Evolutionary conservation across 1,140 invertebrate genomes (phyloP).

Genomic region (Bradynema listronoti): DNA sequence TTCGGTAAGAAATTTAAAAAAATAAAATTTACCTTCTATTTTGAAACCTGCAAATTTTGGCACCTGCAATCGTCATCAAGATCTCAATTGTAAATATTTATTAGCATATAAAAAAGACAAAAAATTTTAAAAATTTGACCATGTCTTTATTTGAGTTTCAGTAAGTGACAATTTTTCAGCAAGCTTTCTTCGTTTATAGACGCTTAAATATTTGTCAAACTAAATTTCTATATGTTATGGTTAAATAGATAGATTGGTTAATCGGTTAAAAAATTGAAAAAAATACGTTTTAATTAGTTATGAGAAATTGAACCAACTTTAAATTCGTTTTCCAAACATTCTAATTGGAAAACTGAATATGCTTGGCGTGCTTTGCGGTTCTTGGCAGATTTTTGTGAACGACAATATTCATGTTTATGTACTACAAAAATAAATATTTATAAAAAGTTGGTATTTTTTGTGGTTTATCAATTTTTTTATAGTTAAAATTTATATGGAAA

Average conservation of each 20-base stretch:
- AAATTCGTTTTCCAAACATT: constrained; percentile 81
- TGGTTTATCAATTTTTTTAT: background rate
- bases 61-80: too few relatives aligned
- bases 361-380: constrained; percentile 87
- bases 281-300: too few relatives aligned
- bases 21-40: background rate
- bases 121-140: too few relatives aligned
- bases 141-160: constrained; percentile 93
- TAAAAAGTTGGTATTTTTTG: background rate
- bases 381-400: constrained; percentile 74
- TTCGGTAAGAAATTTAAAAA: constrained; percentile 3
- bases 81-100: too few relatives aligned
- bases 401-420: constrained; percentile 69
- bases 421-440: too few relatives aligned
- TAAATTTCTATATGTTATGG: constrained; percentile 48
- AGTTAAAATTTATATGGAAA: too few relatives aligned
- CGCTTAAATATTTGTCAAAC: constrained; percentile 86
- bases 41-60: constrained; percentile 63
- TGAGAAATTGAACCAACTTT: too few relatives aligned
- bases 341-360: constrained; percentile 84
- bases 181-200: constrained; percentile 83
- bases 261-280: too few relatives aligned
- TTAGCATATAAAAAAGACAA: too few relatives aligned
- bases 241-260: too few relatives aligned
- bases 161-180: constrained; percentile 78